These are phyloP conservation scores for Catharus bicknelli DNA, from an alignment of 2,113 vertebrate genomes.

Conservation along the genomic window DNA sequence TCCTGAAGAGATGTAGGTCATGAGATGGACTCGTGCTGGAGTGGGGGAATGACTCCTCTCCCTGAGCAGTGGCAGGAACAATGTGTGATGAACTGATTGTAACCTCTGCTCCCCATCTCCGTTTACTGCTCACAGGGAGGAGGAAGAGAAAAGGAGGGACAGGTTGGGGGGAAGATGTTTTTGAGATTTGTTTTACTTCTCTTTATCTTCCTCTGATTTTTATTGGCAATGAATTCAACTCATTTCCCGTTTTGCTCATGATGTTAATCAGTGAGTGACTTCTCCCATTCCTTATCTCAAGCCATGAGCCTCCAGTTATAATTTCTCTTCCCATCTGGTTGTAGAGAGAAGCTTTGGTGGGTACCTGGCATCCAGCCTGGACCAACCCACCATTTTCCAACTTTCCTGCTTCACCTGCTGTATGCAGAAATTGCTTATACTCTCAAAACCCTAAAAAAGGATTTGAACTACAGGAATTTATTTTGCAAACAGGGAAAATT, in stretches of 20 bases:
- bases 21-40: not conserved
- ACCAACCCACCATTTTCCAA: not conserved
- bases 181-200: not conserved
- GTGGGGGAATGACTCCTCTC: not conserved
- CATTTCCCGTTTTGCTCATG: not conserved
- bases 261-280: not conserved
- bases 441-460: not conserved
- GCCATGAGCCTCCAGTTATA: not conserved
- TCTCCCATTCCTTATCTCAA: not conserved
- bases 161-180: not conserved
- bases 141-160: not conserved
- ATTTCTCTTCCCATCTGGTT: not conserved
- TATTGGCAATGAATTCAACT: not conserved
- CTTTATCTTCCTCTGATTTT: not conserved
- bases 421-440: not conserved
- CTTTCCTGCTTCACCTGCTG: not conserved
- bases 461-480: not conserved
- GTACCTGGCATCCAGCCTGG: not conserved
- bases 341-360: not conserved
- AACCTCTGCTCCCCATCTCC: not conserved
- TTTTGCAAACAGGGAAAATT: not conserved
- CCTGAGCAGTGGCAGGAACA: not conserved
- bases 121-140: not conserved
- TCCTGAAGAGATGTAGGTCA: not conserved
- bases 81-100: not conserved